phyloP scores from a whole-genome alignment of 2,797 vertebrate genomes.

The Babyrousa celebensis region DNA sequence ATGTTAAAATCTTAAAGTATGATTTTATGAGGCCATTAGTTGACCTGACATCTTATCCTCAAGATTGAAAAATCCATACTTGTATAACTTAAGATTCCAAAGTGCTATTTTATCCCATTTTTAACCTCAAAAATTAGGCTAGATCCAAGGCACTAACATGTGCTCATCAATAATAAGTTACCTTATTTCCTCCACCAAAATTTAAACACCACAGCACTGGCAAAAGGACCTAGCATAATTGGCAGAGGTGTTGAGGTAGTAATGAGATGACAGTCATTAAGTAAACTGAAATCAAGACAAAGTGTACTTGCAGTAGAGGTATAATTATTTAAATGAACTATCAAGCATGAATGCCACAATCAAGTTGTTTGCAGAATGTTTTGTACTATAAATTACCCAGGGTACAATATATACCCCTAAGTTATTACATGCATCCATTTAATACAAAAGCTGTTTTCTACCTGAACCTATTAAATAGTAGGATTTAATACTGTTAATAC shows the following conservation, averaged over 20 bases:
- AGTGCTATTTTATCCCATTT: not conserved
- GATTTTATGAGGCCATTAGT: not conserved
- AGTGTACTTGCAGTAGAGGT: constrained; percentile 29
- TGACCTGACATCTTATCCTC: not conserved
- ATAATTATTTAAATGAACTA: constrained; percentile 45
- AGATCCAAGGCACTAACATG: not conserved
- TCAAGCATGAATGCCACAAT: constrained; percentile 40
- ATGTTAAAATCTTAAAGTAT: constrained; percentile 14
- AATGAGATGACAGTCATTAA: constrained; percentile 40
- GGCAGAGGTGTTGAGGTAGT: not conserved
- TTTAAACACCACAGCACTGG: constrained; percentile 26
- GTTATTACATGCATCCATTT: not conserved
- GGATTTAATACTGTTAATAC: constrained; percentile 38
- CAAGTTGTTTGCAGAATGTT: constrained; percentile 39
- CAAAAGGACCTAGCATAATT: constrained; percentile 19
- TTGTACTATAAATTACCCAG: constrained; percentile 30
- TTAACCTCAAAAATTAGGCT: constrained; percentile 41
- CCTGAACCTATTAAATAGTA: constrained; percentile 10
- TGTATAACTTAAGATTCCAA: not conserved
- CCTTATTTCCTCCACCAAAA: constrained; percentile 30
- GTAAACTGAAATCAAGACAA: constrained; percentile 56
- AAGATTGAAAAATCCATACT: not conserved
- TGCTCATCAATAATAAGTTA: not conserved
- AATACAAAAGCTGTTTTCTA: constrained; percentile 45
- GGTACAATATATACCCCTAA: not conserved